Evolutionary conservation across 2,797 vertebrate genomes (phyloP).

Genomic region (Meda fulgida): DNA sequence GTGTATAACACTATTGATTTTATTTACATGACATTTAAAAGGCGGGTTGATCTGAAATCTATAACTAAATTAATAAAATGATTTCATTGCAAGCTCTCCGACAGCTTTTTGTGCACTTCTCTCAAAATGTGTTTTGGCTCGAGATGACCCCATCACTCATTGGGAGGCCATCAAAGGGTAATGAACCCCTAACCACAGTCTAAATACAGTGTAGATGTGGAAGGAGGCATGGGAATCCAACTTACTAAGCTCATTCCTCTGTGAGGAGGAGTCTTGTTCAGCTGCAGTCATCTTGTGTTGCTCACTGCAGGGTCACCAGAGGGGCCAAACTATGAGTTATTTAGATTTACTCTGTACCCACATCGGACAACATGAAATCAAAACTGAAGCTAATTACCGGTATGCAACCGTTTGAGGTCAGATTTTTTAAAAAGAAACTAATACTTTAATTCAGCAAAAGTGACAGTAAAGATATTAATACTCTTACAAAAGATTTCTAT

Average conservation of each 20-base stretch:
- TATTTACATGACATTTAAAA: not conserved
- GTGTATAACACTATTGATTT: not conserved
- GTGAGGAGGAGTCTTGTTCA: not conserved
- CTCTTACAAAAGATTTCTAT: not conserved
- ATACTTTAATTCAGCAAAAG: no score
- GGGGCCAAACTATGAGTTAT: not conserved
- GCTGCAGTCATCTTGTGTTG: not conserved
- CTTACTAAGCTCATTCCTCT: slow-evolving; percentile 19
- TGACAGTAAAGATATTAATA: not conserved
- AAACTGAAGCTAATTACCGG: no score
- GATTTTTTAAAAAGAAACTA: not conserved
- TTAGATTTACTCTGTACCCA: not conserved
- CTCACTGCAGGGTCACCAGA: not conserved
- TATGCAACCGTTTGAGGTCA: not conserved
- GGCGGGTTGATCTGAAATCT: not conserved
- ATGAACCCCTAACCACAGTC: not conserved
- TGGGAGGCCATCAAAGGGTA: not conserved
- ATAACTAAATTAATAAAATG: not conserved
- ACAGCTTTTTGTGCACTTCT: not conserved
- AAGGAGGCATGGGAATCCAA: not conserved
- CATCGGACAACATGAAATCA: not conserved
- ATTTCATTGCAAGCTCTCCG: not conserved
- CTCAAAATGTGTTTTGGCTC: not conserved
- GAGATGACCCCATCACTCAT: not conserved
- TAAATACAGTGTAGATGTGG: slow-evolving; percentile 13